Base-by-base conservation (phyloP, 1,140 invertebrate species). In the Sinonovacula constricta region DNA sequence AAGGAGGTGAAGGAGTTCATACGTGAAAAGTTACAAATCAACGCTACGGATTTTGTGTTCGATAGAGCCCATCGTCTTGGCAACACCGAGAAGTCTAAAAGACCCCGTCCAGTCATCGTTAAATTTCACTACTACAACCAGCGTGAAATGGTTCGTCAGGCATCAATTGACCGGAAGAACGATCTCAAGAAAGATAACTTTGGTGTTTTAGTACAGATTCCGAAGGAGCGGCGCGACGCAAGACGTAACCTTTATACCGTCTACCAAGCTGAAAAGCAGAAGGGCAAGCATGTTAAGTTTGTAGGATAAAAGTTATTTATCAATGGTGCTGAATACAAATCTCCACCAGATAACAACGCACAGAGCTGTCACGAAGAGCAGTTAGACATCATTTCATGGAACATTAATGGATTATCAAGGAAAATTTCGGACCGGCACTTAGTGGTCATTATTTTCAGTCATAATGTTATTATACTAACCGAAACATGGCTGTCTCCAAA, bases 41-140 rank as follows among this genome's bases (percentile, higher is more conserved):
- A 57, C 3, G 3, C 56, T 26, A 33, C 2, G 2, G 4, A 7
- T 33, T 22, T 62, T 18, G n/a, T 62, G n/a, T 24, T 62, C n/a
- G 59, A 62, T 34, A 2, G 59, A 2, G 59, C 59, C 4, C 59
- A 62, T n/a, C 18, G 59, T 4, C 14, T 62, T 22, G 59, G 59
- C 2, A 54, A 54, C 26, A 4, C 26, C 4, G 14, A 22, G 10
- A 31, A 15, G 18, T 3, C 30, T 2, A 18, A 10, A 18, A 62
- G 39, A 62, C 59, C 59, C 2, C 59, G 59, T 18, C 59, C 59
- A 34, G 39, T 62, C 2, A 34, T 31, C 2, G 28, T 24, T 2
- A 62, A 62, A 18, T 62, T 31, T 34, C 59, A 62, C 24, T 62
- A 62, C 59, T 24, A 15, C 1, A 4, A 10, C 4, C 31, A 62